Base-by-base conservation (phyloP, 1,140 invertebrate genomes). In the Bombus waltoni region DNA sequence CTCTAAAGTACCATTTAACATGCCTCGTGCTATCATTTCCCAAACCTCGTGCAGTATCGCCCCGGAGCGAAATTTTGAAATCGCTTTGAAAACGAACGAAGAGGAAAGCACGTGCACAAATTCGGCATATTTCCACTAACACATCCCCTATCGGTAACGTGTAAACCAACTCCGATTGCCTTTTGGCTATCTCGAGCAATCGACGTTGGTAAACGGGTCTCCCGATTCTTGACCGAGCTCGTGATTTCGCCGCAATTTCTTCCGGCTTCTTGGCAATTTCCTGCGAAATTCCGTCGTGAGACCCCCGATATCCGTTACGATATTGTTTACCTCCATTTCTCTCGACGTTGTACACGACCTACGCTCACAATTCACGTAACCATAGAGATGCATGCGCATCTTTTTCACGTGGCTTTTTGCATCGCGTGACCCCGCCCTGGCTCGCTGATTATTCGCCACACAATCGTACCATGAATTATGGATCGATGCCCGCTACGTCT, bases 401-500 rank as follows among this genome's bases (percentile, higher is more conserved):
- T 44, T 28, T 62, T 66, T 42, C 65, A 18, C n/a, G 76, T 62
- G 59, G 13, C 78, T 85, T 79, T 68, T 68, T 87, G 87, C 73
- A 88, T 53, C 68, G 79, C 74, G 80, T 83, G 79, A 81, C 73
- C 81, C 79, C 84, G 73, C 59, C 70, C 62, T 25, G 71, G 32
- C 38, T 57, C 44, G 66, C 76, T 84, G 86, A 88, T 81, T 80
- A 70, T 87, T 83, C 73, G 72, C 71, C 28, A 42, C 80, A 78
- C 74, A 81, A 82, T 86, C 59, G 65, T 62, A 87, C 38, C 65
- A 87, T 88, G 87, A 88, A 88, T 87, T 87, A 88, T 87, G 81
- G 76, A 88, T 87, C 59, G 72, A 68, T 78, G 44, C 70, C 18
- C 79, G 65, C 68, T n/a, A 59, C 81, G 32, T 72, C 74, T 87